Evolutionary conservation across 2,888 invertebrate genomes (phyloP), one percentile per base, ranked within the genome.

Genomic region (Sinohyriopsis cumingii): DNA sequence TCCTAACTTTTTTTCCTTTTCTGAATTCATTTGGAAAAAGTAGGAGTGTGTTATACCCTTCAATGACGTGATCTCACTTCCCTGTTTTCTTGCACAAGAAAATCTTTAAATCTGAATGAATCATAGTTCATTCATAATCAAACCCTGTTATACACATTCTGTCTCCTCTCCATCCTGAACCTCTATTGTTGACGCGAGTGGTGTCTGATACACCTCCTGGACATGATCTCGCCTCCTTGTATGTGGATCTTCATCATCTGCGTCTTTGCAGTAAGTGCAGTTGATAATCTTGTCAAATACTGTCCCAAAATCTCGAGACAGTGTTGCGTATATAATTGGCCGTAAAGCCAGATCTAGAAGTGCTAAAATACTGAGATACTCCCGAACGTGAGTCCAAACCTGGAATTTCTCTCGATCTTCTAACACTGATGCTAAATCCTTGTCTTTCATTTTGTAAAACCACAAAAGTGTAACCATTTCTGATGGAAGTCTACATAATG

Each of bases 241-340:
- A 15, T 45, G 45, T 33, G 67, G 68, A 20, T 69, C 65, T 54
- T 72, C 73, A 19, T 73, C 76, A 9, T 73, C 73, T 20, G 65
- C 70, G 20, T 72, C 59, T 28, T 71, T 73, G 67, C 84, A 85
- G 28, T 73, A 69, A 0, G 82, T 84, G 73, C 86, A 86, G 74
- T 86, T 86, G 20, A 86, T 82, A n/a, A 86, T 77, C 61, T 84
- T 84, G 71, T 85, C 85, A 65, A 84, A 86, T 28, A 82, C 82
- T 22, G 80, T 73, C 59, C 84, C 78, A 62, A 86, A 83, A 70
- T 85, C 84, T 15, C 82, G 78, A 18, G 85, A 81, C 67, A 85
- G 75, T 63, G 83, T 86, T 59, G 85, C 82, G 69, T 85, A 86
- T 24, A 86, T 78, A 55, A 86, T 75, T 12, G 86, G 86, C 33